These are phyloP conservation scores for Ciconia maguari DNA, from an alignment of 2,113 vertebrate genomes.

Conservation along the genomic window DNA sequence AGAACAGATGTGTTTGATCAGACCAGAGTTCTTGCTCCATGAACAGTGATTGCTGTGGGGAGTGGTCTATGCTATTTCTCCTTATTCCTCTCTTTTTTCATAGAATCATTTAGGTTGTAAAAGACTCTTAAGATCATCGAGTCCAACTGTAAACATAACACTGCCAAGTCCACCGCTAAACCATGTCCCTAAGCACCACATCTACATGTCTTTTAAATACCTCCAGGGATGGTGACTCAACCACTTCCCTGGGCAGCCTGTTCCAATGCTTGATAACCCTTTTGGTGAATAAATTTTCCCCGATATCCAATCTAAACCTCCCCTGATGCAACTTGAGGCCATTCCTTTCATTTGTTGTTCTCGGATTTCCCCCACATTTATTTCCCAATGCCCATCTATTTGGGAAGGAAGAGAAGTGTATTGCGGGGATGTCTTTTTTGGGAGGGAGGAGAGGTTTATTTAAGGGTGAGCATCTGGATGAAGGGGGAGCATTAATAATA, in stretches of 20 bases:
- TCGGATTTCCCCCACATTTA: background rate
- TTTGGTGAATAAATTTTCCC: background rate
- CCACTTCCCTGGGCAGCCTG: background rate
- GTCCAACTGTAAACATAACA: background rate
- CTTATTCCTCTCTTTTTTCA: background rate
- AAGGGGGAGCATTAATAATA: background rate
- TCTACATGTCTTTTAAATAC: no score
- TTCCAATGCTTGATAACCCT: background rate
- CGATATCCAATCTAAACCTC: background rate
- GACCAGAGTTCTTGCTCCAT: background rate
- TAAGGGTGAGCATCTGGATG: background rate
- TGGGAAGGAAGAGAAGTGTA: background rate
- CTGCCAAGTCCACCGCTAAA: background rate
- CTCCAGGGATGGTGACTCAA: background rate
- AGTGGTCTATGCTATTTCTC: background rate
- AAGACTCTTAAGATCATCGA: background rate
- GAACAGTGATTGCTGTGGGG: background rate
- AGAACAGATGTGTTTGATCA: background rate
- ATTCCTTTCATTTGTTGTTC: background rate
- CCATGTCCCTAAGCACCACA: background rate
- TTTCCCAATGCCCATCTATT: background rate
- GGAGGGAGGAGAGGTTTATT: background rate
- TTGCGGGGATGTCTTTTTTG: background rate
- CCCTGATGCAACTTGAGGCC: background rate
- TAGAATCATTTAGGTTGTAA: background rate